phyloP scores from a whole-genome alignment of 2,113 vertebrate species.

The Recurvirostra avosetta region DNA sequence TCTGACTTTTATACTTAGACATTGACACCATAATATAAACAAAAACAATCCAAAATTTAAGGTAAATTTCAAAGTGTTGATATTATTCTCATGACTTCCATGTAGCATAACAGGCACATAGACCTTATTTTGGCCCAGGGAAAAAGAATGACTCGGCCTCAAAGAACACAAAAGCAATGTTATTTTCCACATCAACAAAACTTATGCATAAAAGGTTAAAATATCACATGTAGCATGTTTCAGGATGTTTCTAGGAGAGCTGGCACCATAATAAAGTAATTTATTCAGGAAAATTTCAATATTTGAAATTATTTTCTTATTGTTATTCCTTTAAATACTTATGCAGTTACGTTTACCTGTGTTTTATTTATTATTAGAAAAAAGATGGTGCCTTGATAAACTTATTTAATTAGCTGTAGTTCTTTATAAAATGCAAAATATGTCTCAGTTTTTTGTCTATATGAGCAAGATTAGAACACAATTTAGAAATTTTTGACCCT shows the following conservation, averaged over 20 bases:
- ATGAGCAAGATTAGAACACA: background rate
- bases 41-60: background rate
- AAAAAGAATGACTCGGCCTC: background rate
- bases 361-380: background rate
- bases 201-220: background rate
- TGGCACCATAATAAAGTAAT: background rate
- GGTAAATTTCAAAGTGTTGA: background rate
- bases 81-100: background rate
- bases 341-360: background rate
- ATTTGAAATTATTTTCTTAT: background rate
- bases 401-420: background rate
- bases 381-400: rapidly evolving
- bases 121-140: background rate
- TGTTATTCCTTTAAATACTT: background rate
- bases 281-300: background rate
- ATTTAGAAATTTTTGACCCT: background rate
- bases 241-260: background rate
- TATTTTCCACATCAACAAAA: background rate
- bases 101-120: background rate
- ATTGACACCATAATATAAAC: background rate
- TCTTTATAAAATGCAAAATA: background rate
- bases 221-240: background rate
- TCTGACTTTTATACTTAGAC: background rate
- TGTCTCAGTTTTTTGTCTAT: background rate
- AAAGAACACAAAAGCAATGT: background rate